phyloP scores from a whole-genome alignment of 2,797 vertebrate genomes.

The Nannoperca australis region DNA sequence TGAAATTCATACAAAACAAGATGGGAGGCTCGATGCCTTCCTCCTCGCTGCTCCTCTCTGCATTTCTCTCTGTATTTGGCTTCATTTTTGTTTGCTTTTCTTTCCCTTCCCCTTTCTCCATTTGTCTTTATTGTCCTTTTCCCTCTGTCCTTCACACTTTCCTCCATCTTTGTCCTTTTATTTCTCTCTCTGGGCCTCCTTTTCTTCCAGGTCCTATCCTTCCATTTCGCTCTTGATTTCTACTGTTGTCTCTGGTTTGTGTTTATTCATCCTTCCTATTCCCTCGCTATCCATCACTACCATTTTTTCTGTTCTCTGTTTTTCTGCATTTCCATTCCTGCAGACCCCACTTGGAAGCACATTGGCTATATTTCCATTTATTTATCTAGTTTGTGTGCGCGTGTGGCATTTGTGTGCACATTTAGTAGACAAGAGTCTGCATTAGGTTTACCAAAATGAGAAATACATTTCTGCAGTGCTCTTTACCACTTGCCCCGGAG shows the following conservation, averaged over 20 bases:
- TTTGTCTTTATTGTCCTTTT: conserved; percentile 52
- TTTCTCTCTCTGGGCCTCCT: conserved; percentile 9
- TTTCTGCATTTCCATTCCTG: conserved; percentile 22
- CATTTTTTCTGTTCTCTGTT: conserved; percentile 9
- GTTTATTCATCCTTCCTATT: conserved; percentile 17
- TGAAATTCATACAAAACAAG: conserved; percentile 72
- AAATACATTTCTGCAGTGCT: conserved; percentile 54
- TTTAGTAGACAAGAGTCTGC: conserved; percentile 47
- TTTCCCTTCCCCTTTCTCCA: conserved; percentile 36
- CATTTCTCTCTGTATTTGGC: conserved; percentile 23
- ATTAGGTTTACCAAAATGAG: conserved; percentile 65
- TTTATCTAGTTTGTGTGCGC: conserved; percentile 35
- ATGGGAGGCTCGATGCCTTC: conserved; percentile 36
- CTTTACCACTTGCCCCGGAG: conserved; percentile 60
- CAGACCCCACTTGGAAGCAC: conserved; percentile 41
- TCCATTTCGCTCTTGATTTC: conserved; percentile 15
- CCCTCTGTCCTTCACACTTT: conserved; percentile 47
- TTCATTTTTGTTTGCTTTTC: conserved; percentile 43
- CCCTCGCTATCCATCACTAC: neutral
- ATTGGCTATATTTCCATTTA: conserved; percentile 35
- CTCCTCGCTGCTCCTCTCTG: conserved; percentile 2
- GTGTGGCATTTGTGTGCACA: neutral
- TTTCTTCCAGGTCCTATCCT: conserved; percentile 23
- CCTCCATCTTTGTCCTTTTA: conserved; percentile 17
- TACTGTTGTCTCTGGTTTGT: conserved; percentile 31